Base-by-base conservation (phyloP, 2,797 vertebrate genomes). In the Hapalemur alaotrensis region DNA sequence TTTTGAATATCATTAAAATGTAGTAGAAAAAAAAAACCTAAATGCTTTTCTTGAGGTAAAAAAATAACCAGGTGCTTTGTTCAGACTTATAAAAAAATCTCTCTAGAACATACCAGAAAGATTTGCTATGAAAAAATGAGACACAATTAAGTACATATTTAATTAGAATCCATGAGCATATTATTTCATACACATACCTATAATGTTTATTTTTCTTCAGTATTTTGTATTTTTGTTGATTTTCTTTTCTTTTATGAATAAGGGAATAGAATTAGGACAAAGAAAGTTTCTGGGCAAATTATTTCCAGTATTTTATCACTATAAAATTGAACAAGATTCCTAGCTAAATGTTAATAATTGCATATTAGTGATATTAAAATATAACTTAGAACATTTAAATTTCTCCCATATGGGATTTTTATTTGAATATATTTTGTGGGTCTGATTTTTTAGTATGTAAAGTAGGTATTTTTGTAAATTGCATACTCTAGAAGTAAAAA, bases 371-470 rank as follows among this genome's bases (percentile, higher is more conserved):
- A 78, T 63, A 50, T 28, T 23, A 92, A 92, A 91, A 84, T 69
- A 18, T 90, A 92, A 50, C 2, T 65, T 86, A 90, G 35, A 89
- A 88, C 8, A 32, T 84, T 75, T 91, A 80, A 80, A 92, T 90
- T 79, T 95, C 72, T 92, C 7, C 32, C 13, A 67, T 63, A 13
- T 84, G 32, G 2, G 28, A 90, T 75, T 94, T 95, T 94, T 79
- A 70, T 75, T 83, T 81, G 67, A 38, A 48, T 59, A 70, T 95
- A 78, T 46, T 91, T 96, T 93, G 20, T 85, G 2, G 35, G 7
- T 65, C 70, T 93, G 8, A 4, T 73, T 72, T 96, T 93, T 93
- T 96, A 92, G 63, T 95, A 13, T 86, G 12, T 95, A 57, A 96
- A 91, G 9, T 93, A 52, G 22, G 1, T 59, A n/a, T 63, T 89